phyloP scores from a whole-genome alignment of 1,140 invertebrate genomes.

The Drosophila dunni region DNA sequence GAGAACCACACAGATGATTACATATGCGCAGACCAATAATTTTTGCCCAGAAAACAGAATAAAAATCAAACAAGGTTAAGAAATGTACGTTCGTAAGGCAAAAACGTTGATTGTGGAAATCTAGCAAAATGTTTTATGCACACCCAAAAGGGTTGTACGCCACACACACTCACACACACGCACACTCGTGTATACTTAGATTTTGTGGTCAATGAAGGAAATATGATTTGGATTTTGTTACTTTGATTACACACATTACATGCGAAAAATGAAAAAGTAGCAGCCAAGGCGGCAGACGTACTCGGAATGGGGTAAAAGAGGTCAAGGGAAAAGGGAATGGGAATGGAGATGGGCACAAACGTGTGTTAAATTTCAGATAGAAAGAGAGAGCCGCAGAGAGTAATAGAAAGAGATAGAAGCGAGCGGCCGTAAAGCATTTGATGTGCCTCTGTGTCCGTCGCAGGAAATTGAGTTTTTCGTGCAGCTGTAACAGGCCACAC shows the following conservation, averaged over 20 bases:
- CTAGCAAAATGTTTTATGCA: conserved; percentile 81
- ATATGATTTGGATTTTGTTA: conserved; percentile 83
- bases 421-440: conserved; percentile 69
- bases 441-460: conserved; percentile 56
- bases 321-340: conserved; percentile 35
- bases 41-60: conserved; percentile 49
- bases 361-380: conserved; percentile 74
- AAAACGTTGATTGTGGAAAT: conserved; percentile 76
- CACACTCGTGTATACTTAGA: conserved; percentile 48
- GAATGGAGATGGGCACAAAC: conserved; percentile 49
- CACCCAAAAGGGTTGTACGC: conserved; percentile 65
- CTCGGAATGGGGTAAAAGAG: conserved; percentile 54
- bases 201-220: conserved; percentile 83
- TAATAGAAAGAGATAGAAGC: not conserved
- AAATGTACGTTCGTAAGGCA: conserved; percentile 55
- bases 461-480: conserved; percentile 80
- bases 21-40: conserved; percentile 82
- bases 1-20: conserved; percentile 69
- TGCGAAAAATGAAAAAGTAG: conserved; percentile 80
- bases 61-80: conserved; percentile 77
- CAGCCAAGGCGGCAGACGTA: conserved; percentile 37
- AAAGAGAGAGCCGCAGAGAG: not conserved
- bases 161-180: conserved; percentile 41
- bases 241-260: conserved; percentile 83
- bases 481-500: conserved; percentile 49